Conservation (phyloP, 2,113 vertebrate genomes). For the Hylia prasina region DNA sequence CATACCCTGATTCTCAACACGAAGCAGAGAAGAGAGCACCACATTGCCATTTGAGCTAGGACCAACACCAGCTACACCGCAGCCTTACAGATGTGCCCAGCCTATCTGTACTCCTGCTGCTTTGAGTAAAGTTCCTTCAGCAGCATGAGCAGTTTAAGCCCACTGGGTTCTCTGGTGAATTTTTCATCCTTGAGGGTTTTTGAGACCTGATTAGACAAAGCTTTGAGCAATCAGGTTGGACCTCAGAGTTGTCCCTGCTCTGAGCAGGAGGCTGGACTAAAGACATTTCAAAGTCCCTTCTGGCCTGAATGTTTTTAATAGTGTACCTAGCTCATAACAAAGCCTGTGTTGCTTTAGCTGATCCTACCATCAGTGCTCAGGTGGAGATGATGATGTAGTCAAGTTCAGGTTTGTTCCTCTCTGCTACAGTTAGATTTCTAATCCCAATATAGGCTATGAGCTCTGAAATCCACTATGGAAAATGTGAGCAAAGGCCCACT, state of each 20-base stretch:
- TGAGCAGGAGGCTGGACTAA: not conserved
- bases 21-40: not conserved
- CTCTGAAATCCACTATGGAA: not conserved
- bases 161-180: not conserved
- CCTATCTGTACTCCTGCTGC: not conserved
- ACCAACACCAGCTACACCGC: not conserved
- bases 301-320: not conserved
- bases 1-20: not conserved
- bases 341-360: not conserved
- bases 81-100: not conserved
- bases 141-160: not conserved
- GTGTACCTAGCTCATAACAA: not conserved
- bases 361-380: not conserved
- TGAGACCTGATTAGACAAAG: not conserved
- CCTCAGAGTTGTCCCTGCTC: not conserved
- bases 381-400: not conserved
- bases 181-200: not conserved
- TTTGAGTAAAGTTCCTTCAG: not conserved
- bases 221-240: fast-evolving
- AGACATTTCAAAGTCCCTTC: not conserved
- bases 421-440: not conserved
- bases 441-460: not conserved
- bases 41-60: not conserved
- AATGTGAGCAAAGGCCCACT: not conserved
- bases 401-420: not conserved